Conservation (phyloP, 2,113 vertebrate species). For the Paraplagusia blochii region DNA sequence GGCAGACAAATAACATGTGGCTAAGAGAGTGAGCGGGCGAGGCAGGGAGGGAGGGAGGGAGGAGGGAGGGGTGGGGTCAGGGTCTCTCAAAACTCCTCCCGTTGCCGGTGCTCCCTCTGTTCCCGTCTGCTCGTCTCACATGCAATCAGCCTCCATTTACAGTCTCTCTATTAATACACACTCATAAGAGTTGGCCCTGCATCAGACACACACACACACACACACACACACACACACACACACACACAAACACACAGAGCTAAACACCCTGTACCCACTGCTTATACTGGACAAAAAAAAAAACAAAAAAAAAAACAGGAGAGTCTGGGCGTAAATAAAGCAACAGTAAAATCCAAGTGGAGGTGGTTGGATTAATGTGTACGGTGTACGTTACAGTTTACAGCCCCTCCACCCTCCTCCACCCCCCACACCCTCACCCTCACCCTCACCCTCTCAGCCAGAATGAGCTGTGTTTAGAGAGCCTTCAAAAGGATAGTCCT, state of each 20-base stretch:
- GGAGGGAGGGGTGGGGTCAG: conserved; percentile 33
- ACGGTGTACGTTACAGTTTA: conserved; percentile 46
- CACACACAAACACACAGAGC: conserved; percentile 35
- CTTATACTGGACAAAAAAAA: neutral
- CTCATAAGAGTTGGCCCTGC: neutral
- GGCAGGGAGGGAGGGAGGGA: conserved; percentile 9
- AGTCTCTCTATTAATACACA: conserved; percentile 70
- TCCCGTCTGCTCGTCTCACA: conserved; percentile 24
- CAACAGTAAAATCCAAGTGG: conserved; percentile 20
- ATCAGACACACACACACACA: neutral
- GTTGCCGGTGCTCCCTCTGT: conserved; percentile 19
- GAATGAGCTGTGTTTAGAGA: conserved; percentile 50
- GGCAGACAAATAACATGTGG: conserved; percentile 46
- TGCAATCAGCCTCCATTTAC: conserved; percentile 64
- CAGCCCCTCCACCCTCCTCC: neutral
- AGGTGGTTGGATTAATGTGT: conserved; percentile 38
- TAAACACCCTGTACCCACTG: no score
- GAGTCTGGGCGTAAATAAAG: conserved; percentile 5
- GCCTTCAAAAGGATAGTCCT: conserved; percentile 55
- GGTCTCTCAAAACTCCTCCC: conserved; percentile 34
- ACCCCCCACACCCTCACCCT: neutral
- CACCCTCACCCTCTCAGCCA: conserved; percentile 8
- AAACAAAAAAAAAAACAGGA: neutral
- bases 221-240: conserved; percentile 40
- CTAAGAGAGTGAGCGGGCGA: conserved; percentile 42